phyloP scores from a whole-genome alignment of 2,113 vertebrate species.

The Varanus komodoensis region DNA sequence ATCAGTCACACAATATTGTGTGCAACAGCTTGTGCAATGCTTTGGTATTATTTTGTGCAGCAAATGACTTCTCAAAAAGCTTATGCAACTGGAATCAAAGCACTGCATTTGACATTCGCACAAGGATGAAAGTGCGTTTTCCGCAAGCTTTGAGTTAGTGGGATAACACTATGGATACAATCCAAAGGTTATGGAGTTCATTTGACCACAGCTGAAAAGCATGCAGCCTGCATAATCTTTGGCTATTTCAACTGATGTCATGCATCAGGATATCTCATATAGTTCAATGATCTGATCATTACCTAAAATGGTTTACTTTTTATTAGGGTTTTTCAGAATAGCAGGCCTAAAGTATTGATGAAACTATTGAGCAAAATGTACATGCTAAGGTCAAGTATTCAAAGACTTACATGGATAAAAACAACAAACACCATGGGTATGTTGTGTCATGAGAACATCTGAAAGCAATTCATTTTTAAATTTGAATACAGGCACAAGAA shows the following conservation, averaged over 20 bases:
- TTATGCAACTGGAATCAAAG: too few species aligned
- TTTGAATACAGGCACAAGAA: constrained; percentile 1
- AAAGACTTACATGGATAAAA: constrained; percentile 5
- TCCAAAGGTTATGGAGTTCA: neutral
- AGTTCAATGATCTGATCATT: neutral
- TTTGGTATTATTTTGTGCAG: too few species aligned
- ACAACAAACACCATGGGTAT: neutral
- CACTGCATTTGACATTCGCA: too few species aligned
- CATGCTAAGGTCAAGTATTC: neutral
- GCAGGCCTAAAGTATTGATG: neutral
- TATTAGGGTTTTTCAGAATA: neutral
- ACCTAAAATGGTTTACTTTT: neutral
- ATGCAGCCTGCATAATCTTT: neutral
- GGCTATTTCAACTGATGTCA: neutral
- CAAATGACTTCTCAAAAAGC: too few species aligned
- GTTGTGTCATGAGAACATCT: neutral
- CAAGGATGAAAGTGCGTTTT: too few species aligned
- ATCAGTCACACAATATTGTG: too few species aligned
- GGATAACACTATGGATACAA: neutral
- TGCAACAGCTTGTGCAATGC: too few species aligned
- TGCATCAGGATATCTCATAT: neutral
- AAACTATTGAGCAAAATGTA: neutral
- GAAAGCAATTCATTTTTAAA: constrained; percentile 6
- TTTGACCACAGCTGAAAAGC: neutral
- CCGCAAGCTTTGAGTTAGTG: too few species aligned